Evolutionary conservation across 2,797 vertebrate genomes (phyloP).

Genomic region (Pygocentrus nattereri): DNA sequence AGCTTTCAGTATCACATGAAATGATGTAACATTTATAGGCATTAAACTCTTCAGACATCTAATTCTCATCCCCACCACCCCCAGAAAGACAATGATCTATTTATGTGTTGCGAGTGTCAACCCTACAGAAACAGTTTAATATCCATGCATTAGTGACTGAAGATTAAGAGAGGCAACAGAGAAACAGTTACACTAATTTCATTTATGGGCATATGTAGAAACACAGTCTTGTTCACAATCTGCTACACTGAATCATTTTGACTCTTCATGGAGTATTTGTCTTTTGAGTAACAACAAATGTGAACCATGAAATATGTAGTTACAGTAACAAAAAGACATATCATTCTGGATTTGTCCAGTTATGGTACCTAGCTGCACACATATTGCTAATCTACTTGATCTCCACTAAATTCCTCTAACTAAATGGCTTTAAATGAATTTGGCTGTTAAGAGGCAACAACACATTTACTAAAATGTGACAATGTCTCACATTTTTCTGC

Average conservation of each 20-base stretch:
- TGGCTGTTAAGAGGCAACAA: neutral
- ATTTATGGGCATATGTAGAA: neutral
- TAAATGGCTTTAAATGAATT: neutral
- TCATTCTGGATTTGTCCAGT: conserved; percentile 6
- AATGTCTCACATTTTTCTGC: neutral
- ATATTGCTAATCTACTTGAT: conserved; percentile 12
- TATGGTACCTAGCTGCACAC: neutral
- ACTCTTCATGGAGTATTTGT: neutral
- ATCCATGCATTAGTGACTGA: neutral
- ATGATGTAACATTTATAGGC: no score
- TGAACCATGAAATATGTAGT: neutral
- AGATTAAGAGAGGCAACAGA: conserved; percentile 13
- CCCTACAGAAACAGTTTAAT: conserved; percentile 9
- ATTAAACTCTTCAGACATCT: no score
- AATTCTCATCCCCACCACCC: no score
- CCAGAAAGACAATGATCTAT: neutral
- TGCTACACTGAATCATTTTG: neutral
- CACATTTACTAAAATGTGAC: neutral
- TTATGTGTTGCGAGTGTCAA: neutral
- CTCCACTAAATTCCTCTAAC: neutral
- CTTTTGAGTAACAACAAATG: conserved; percentile 6
- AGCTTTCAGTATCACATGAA: no score
- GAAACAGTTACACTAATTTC: conserved; percentile 6
- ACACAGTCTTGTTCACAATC: neutral
- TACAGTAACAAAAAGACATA: conserved; percentile 12